Conservation (phyloP, 2,888 invertebrate species). For the Meghimatium bilineatum region DNA sequence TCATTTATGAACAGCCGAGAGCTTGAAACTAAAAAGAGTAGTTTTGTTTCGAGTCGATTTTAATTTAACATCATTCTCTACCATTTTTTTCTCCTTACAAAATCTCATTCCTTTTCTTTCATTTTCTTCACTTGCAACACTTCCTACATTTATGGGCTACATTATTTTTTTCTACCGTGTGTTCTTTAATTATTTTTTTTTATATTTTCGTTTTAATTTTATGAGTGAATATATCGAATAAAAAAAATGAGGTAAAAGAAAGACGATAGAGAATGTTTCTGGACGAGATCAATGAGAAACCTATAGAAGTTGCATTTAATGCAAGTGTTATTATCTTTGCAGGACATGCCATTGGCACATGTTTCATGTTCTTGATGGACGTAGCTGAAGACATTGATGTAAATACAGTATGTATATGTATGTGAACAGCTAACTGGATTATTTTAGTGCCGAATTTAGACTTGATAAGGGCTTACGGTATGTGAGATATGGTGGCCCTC, state of each 20-base stretch:
- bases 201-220: not conserved
- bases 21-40: conserved; percentile 20
- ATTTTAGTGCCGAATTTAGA: no score
- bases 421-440: no score
- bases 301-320: not conserved
- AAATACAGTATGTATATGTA: no score
- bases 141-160: not conserved
- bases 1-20: conserved; percentile 25
- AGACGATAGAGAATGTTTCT: not conserved
- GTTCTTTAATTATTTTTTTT: not conserved
- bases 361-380: not conserved
- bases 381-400: no score
- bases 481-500: no score
- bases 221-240: not conserved
- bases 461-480: no score
- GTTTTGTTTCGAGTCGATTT: conserved; percentile 34
- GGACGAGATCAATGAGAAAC: not conserved
- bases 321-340: not conserved
- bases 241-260: not conserved
- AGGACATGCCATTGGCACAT: not conserved
- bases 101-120: not conserved
- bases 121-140: not conserved
- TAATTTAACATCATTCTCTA: conserved; percentile 21
- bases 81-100: not conserved
- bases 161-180: no score